Conservation (phyloP, 1,140 invertebrate genomes). For the Propsilocerus akamusi region DNA sequence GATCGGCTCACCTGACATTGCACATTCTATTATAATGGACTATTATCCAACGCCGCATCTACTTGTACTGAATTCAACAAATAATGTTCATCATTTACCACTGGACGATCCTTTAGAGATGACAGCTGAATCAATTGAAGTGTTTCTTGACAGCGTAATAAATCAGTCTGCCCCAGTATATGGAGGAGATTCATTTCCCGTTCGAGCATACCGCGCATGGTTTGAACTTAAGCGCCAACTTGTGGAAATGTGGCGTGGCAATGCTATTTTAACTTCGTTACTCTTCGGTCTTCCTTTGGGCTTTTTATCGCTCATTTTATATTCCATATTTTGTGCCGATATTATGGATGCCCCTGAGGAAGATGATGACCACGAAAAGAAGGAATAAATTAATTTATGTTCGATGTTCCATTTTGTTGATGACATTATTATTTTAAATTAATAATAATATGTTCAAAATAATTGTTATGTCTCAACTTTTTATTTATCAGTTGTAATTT, state of each 20-base stretch:
- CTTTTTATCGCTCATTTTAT: conserved; percentile 83
- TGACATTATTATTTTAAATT: no score
- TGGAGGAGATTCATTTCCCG: conserved; percentile 57
- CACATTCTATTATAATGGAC: conserved; percentile 80
- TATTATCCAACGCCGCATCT: conserved; percentile 66
- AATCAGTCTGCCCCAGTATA: conserved; percentile 56
- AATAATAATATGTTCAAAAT: no score
- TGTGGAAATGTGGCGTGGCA: conserved; percentile 72
- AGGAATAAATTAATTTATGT: no score
- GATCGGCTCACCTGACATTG: conserved; percentile 66
- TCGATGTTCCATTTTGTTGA: no score
- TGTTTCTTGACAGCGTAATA: conserved; percentile 56
- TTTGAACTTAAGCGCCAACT: conserved; percentile 58
- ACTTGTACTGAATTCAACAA: conserved; percentile 75
- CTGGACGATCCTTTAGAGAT: conserved; percentile 63
- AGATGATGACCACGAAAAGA: conserved; percentile 34
- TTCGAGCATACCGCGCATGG: conserved; percentile 51
- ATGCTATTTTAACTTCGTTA: conserved; percentile 73
- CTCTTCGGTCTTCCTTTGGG: conserved; percentile 76
- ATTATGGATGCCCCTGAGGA: conserved; percentile 84
- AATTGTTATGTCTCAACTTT: no score
- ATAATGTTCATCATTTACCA: conserved; percentile 76
- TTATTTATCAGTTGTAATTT: no score
- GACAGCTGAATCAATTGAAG: conserved; percentile 55
- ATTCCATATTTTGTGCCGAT: conserved; percentile 85